Base-by-base conservation (phyloP, 1,140 invertebrate genomes). In the Condylostylus longicornis region DNA sequence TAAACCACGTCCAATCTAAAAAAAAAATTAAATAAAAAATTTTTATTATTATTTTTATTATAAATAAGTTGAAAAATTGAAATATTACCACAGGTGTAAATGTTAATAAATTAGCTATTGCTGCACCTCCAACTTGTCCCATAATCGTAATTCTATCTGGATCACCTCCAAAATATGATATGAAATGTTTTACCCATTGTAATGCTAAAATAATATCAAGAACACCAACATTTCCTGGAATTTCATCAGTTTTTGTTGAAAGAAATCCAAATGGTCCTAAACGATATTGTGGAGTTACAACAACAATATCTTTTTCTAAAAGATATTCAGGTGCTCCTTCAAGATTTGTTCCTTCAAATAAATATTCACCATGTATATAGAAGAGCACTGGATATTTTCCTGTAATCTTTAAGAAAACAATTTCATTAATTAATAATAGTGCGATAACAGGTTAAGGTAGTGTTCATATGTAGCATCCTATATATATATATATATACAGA, bases 231-330 rank as follows among this genome's bases (percentile, higher is more conserved):
- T 82, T 82, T 8, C 78, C 79, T 1, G 76, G 75, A 5, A 69
- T 67, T 53, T 49, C 68, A 45, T 58, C 63, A 23, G 61, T 61
- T 46, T 55, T 66, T 42, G 62, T 72, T 5, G 55, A 72, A 40
- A 70, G 50, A 46, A 70, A 68, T 48, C 69, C 69, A 37, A 70
- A 62, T 0, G 65, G 64, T 12, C 68, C 71, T 30, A 81, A 68
- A 53, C 85, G 72, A 53, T 84, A 90, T 55, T 90, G 87, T 0
- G 79, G 63, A 1, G 77, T 76, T 6, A 89, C 80, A 1, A 88
- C 63, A 12, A 90, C 62, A 0, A 87, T 64, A 43, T 86, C 77
- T 37, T 72, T 66, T 38, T 83, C 78, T 2, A 88, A 61, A 1
- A 90, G 55, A 46, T 74, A 74, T 42, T 82, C 75, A 0, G 80